These are phyloP conservation scores for Tachina lurida DNA, from an alignment of 2,888 invertebrate genomes.

Conservation along the genomic window DNA sequence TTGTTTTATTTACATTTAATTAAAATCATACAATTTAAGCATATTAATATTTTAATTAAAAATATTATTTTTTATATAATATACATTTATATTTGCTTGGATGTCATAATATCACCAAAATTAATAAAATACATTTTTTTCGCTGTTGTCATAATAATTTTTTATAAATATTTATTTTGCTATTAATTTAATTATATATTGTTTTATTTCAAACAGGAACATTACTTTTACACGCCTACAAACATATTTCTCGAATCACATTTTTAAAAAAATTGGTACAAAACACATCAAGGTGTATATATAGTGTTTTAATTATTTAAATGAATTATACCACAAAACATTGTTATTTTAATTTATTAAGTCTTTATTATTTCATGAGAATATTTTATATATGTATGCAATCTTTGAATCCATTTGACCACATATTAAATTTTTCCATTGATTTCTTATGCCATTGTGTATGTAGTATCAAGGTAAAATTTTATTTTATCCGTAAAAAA, in stretches of 20 bases:
- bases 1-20: slow-evolving; percentile 60
- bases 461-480: too few species aligned
- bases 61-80: background rate
- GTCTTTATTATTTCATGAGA: too few species aligned
- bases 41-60: background rate
- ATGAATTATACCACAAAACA: too few species aligned
- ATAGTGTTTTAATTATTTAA: too few species aligned
- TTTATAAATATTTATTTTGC: background rate
- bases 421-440: too few species aligned
- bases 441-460: too few species aligned
- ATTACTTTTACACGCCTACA: slow-evolving; percentile 75
- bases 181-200: slow-evolving; percentile 21
- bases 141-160: slow-evolving; percentile 28
- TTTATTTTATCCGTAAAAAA: too few species aligned
- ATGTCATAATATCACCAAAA: slow-evolving; percentile 2
- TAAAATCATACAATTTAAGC: slow-evolving; percentile 28
- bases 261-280: slow-evolving; percentile 74
- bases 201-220: slow-evolving; percentile 75
- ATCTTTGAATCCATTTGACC: too few species aligned
- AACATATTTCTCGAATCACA: slow-evolving; percentile 79
- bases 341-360: too few species aligned
- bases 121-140: slow-evolving; percentile 6
- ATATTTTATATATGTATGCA: too few species aligned
- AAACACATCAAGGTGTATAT: slow-evolving; percentile 3
- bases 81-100: slow-evolving; percentile 31